phyloP scores from a whole-genome alignment of 2,888 invertebrate species.

The Xestoiulus laeticollis region DNA sequence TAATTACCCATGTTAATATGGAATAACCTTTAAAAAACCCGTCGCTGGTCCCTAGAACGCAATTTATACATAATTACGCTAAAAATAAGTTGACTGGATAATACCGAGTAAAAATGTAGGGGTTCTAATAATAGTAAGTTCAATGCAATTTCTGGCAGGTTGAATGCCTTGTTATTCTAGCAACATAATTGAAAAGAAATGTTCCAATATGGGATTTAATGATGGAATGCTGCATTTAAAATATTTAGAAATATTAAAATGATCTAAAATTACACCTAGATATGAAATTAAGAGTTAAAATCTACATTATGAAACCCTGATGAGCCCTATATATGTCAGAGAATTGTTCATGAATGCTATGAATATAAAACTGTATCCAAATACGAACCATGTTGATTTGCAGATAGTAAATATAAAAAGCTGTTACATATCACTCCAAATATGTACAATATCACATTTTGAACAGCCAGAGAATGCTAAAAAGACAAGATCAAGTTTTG shows the following conservation, averaged over 20 bases:
- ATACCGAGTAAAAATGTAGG: neutral
- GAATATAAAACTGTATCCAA: slow-evolving; percentile 14
- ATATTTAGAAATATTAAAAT: no score
- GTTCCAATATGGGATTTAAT: neutral
- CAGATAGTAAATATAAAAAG: slow-evolving; percentile 36
- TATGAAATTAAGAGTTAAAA: no score
- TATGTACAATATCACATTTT: slow-evolving; percentile 52
- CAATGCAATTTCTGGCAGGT: neutral
- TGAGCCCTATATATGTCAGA: no score
- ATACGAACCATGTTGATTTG: slow-evolving; percentile 44
- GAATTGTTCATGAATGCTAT: neutral
- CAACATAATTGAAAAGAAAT: neutral
- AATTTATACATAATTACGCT: neutral
- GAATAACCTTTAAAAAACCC: slow-evolving; percentile 52
- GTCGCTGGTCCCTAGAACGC: slow-evolving; percentile 35
- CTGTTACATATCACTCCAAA: slow-evolving; percentile 53
- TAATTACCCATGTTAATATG: slow-evolving; percentile 48
- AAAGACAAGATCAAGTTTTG: slow-evolving; percentile 24
- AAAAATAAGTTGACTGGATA: neutral
- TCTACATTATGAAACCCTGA: no score
- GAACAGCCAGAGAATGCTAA: slow-evolving; percentile 51
- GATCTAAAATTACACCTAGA: no score
- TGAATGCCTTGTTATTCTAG: neutral
- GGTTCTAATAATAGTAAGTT: neutral
- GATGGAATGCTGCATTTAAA: no score